These are phyloP conservation scores for Drosophila jambulina DNA, from an alignment of 1,140 invertebrate species.

Conservation along the genomic window DNA sequence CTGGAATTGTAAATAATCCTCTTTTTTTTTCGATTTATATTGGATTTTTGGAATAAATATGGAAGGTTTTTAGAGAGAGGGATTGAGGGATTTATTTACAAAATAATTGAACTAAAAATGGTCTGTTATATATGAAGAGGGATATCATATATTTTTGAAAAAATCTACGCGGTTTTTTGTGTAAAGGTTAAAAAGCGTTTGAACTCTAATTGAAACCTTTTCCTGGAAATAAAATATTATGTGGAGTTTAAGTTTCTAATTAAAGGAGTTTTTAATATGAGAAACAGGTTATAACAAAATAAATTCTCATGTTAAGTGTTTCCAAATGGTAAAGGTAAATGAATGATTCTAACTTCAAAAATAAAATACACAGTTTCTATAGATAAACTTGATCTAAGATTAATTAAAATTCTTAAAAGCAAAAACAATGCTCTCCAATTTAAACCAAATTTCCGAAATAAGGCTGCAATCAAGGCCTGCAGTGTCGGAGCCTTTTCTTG, in stretches of 20 bases:
- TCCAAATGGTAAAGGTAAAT: no score
- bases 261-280: no score
- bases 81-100: not conserved
- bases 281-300: no score
- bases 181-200: not conserved
- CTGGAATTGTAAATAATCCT: constrained; percentile 18
- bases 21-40: not conserved
- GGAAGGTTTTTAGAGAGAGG: not conserved
- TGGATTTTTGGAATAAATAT: constrained; percentile 5
- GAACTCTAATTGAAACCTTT: no score
- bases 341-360: no score
- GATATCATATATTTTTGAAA: not conserved
- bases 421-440: not conserved
- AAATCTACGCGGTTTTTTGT: not conserved
- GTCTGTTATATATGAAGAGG: not conserved
- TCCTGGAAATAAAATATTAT: no score
- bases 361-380: no score
- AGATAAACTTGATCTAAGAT: no score
- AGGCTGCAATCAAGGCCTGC: not conserved
- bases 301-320: no score
- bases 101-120: constrained; percentile 1
- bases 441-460: not conserved
- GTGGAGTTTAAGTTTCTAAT: no score
- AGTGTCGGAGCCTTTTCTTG: not conserved
- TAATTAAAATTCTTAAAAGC: not conserved